A percentile compares a stretch with the other conserved stretches of the same genome.
Conservation (phyloP, 1,140 invertebrate species). For the Lanistes nyassanus region DNA sequence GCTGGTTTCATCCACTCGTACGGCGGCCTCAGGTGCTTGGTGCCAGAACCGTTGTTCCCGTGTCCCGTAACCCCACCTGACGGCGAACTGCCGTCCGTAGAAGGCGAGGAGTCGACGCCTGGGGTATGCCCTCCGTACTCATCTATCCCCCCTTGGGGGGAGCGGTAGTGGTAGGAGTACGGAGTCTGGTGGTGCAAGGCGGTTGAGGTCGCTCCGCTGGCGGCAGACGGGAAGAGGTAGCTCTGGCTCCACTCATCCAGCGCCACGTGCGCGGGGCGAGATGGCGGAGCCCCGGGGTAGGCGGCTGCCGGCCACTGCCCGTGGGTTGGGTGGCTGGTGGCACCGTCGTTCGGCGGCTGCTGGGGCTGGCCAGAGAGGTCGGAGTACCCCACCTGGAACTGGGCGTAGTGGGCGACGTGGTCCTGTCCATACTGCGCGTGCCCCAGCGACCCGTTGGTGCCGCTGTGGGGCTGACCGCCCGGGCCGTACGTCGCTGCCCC, state of each 20-base stretch:
- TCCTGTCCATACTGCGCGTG: neutral
- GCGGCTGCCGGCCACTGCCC: neutral
- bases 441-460: neutral
- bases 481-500: neutral
- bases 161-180: constrained; percentile 13
- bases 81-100: constrained; percentile 11
- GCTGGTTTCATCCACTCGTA: constrained; percentile 31
- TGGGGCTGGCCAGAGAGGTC: neutral
- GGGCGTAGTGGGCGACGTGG: neutral
- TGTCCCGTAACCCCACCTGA: neutral
- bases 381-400: neutral
- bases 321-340: neutral
- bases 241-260: constrained; percentile 26
- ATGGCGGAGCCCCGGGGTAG: neutral
- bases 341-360: neutral
- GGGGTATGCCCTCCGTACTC: neutral
- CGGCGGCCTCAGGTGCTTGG: constrained; percentile 20
- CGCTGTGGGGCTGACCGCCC: constrained; percentile 3
- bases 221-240: neutral
- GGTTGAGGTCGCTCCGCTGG: constrained; percentile 1
- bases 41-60: neutral
- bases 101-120: constrained; percentile 2
- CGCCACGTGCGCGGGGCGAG: constrained; percentile 11
- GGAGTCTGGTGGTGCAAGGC: neutral
- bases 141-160: neutral